These are phyloP conservation scores for Danionella cerebrum DNA, from an alignment of 2,113 vertebrate genomes.

Conservation along the genomic window DNA sequence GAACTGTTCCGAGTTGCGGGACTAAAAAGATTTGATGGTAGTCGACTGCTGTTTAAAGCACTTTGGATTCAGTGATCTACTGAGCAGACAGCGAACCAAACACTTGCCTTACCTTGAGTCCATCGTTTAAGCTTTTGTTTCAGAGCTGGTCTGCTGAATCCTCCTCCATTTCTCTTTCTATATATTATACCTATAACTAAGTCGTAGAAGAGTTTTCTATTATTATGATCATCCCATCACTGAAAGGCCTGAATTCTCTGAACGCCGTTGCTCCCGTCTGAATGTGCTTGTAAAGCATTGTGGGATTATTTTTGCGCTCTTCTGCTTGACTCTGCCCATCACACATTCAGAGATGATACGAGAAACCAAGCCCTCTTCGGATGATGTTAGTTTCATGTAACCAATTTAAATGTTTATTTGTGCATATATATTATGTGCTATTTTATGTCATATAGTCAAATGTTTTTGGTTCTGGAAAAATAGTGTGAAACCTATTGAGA, in stretches of 20 bases:
- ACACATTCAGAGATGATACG: background rate
- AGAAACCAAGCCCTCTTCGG: constrained; percentile 45
- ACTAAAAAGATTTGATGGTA: background rate
- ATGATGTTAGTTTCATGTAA: constrained; percentile 59
- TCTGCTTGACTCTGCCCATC: constrained; percentile 48
- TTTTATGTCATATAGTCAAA: constrained; percentile 71
- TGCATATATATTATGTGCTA: constrained; percentile 71
- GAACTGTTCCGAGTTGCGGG: constrained; percentile 23
- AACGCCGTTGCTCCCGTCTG: constrained; percentile 6
- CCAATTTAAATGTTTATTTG: constrained; percentile 57
- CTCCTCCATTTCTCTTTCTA: constrained; percentile 39
- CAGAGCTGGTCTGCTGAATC: constrained; percentile 44
- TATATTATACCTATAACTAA: constrained; percentile 27
- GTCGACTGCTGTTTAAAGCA: constrained; percentile 53
- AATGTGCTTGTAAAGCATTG: no score
- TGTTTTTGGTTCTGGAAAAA: constrained; percentile 69
- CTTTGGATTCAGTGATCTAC: constrained; percentile 57
- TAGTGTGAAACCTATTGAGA: constrained; percentile 72
- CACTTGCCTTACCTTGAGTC: constrained; percentile 70
- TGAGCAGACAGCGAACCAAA: constrained; percentile 61
- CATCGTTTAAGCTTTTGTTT: constrained; percentile 59
- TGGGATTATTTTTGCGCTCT: constrained; percentile 29
- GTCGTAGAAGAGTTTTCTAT: constrained; percentile 19
- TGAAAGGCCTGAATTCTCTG: constrained; percentile 42
- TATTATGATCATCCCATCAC: constrained; percentile 14